A percentile compares a stretch with the other conserved stretches of the same genome.
These are phyloP conservation scores for Enteromius viviparus DNA, from an alignment of 2,797 vertebrate genomes.

Conservation along the genomic window DNA sequence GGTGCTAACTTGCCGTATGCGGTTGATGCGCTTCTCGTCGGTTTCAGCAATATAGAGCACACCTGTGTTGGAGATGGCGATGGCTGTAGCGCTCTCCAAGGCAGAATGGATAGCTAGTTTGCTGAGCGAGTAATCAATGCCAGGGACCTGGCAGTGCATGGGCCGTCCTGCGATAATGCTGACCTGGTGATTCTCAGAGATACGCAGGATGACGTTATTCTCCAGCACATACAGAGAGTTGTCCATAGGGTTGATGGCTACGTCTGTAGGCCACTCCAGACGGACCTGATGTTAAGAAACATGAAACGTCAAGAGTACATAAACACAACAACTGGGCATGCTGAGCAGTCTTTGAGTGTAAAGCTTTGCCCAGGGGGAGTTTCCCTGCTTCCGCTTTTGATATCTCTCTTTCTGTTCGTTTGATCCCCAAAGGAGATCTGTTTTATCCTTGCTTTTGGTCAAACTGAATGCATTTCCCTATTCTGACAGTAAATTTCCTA, in stretches of 20 bases:
- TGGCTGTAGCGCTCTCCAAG: slow-evolving; percentile 87
- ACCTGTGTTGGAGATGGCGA: slow-evolving; percentile 86
- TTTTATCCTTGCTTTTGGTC: background rate
- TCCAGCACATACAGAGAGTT: slow-evolving; percentile 90
- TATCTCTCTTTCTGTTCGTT: background rate
- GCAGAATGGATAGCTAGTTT: slow-evolving; percentile 89
- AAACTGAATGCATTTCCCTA: background rate
- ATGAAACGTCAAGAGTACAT: background rate
- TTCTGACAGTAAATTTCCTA: background rate
- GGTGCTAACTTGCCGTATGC: slow-evolving; percentile 87
- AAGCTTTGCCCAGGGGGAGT: background rate
- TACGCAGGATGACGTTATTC: slow-evolving; percentile 88
- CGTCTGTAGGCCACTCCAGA: slow-evolving; percentile 90
- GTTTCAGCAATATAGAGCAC: slow-evolving; percentile 90
- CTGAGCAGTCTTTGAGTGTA: background rate
- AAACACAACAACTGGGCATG: background rate
- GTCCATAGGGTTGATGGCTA: slow-evolving; percentile 90
- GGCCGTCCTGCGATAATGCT: slow-evolving; percentile 90
- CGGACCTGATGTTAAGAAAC: slow-evolving; percentile 77
- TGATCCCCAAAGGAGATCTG: background rate
- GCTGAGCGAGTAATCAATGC: slow-evolving; percentile 90
- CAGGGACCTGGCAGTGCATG: slow-evolving; percentile 91
- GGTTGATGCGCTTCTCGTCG: slow-evolving; percentile 91
- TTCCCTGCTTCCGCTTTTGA: slow-evolving; percentile 11
- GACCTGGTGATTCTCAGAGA: slow-evolving; percentile 90